These are phyloP conservation scores for Lanius collurio DNA, from an alignment of 2,113 vertebrate genomes.

Conservation along the genomic window DNA sequence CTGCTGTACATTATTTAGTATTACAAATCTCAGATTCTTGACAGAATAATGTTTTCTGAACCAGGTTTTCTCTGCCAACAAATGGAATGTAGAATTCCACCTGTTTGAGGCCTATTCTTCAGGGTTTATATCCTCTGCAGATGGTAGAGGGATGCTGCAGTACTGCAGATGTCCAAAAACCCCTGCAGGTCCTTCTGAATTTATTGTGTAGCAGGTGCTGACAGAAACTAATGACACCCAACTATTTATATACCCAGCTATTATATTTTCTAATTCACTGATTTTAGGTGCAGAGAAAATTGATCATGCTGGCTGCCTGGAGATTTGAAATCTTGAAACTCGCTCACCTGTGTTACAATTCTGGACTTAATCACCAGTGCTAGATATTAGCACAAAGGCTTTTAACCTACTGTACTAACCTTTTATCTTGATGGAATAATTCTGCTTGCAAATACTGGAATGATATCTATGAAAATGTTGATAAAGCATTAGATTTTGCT, in stretches of 20 bases:
- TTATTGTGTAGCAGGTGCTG: background rate
- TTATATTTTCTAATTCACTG: conserved; percentile 39
- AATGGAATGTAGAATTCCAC: background rate
- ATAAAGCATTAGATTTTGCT: background rate
- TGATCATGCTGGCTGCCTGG: background rate
- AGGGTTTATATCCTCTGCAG: background rate
- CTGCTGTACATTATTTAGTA: background rate
- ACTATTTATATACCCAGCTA: background rate
- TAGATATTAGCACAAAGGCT: background rate
- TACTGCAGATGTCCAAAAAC: background rate
- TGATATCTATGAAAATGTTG: background rate
- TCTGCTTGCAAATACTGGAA: background rate
- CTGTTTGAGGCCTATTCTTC: background rate
- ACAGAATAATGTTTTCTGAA: background rate
- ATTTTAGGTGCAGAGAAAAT: conserved; percentile 17
- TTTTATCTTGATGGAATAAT: background rate
- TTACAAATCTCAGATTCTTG: background rate
- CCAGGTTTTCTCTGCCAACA: background rate
- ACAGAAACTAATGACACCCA: background rate
- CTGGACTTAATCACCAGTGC: background rate
- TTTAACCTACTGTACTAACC: background rate
- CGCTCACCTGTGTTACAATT: background rate
- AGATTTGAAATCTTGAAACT: background rate
- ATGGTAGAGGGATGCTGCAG: background rate
- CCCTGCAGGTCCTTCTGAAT: background rate